Base-by-base conservation (phyloP, 2,888 invertebrate genomes). In the Zaprionus bogoriensis region DNA sequence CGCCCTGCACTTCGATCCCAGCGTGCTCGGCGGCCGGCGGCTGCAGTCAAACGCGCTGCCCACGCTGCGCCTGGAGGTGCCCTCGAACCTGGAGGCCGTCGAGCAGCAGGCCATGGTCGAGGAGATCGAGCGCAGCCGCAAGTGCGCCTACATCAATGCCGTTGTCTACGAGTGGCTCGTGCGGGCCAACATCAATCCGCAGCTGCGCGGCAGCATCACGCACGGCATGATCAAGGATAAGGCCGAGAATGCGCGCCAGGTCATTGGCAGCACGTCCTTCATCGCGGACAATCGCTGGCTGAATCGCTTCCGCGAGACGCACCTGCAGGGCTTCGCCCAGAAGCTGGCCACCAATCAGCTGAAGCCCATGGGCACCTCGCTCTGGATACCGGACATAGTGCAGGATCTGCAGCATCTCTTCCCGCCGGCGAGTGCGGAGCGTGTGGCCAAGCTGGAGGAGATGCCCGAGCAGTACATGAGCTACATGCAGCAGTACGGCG, bases 81-180 rank as follows among this genome's bases (percentile, higher is more conserved):
- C 89, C 1, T 83, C 87, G 0, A 89, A 89, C 48, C 54, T 89
- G 46, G 89, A 88, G 46, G 87, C 87, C 0, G 87, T 88, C 10
- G 89, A 89, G 45, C 88, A 88, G 39, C 88, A 88, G 59, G 88
- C 89, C 2, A 86, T 88, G 78, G 79, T 89, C 6, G 90, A 90
- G 52, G 88, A 88, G 52, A 86, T 89, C 10, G 89, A 89, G n/a
- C 71, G 88, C 0, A 89, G 90, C 41, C 71, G 88, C 10, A 89
- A 90, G 41, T 88, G 90, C 59, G 88, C 89, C 41, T 90, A 88
- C 39, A 84, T 90, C 19, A 89, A 89, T 75, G 88, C 89, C 2
- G 89, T 90, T 2, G 90, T 90, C 25, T 89, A 89, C 41, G 90
- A 90, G 57, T 90, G 90, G 90, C 58, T 90, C 27, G 84, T 90